A percentile compares a stretch with the other conserved stretches of the same genome.
Evolutionary conservation across 1,140 invertebrate genomes (phyloP).

Genomic region (Battus philenor): DNA sequence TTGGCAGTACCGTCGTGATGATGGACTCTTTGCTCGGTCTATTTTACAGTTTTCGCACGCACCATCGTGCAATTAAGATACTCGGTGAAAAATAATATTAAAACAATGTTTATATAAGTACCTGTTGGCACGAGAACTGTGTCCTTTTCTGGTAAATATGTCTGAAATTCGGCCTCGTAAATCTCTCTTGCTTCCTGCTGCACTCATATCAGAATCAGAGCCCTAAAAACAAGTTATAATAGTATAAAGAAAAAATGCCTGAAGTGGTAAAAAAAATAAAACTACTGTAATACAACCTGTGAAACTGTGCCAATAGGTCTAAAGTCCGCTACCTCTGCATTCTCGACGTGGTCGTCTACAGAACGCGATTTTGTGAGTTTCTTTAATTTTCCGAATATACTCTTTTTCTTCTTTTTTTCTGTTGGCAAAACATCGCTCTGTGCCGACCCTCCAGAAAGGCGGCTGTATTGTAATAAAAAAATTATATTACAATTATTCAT

Average conservation of each 20-base stretch:
- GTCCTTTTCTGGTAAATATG: conserved; percentile 85
- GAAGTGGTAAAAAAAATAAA: conserved; percentile 2
- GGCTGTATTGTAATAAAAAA: conserved; percentile 59
- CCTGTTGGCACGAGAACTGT: conserved; percentile 80
- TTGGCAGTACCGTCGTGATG: no score
- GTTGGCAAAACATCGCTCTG: conserved; percentile 86
- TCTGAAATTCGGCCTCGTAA: conserved; percentile 87
- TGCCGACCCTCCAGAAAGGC: conserved; percentile 88
- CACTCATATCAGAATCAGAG: conserved; percentile 87
- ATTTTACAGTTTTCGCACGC: no score
- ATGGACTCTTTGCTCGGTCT: no score
- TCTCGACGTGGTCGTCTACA: conserved; percentile 81
- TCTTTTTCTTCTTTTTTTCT: conserved; percentile 89
- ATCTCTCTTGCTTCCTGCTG: conserved; percentile 85
- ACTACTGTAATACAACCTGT: conserved; percentile 57
- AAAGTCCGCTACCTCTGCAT: conserved; percentile 60
- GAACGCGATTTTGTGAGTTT: conserved; percentile 90
- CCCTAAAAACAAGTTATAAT: conserved; percentile 66
- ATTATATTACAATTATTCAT: no score
- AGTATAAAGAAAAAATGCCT: background rate
- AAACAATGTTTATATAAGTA: conserved; percentile 33
- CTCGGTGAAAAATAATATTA: conserved; percentile 6
- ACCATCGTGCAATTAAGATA: no score
- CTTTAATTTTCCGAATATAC: conserved; percentile 89
- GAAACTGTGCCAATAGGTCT: conserved; percentile 75